Conservation (phyloP, 2,113 vertebrate genomes). For the Steatornis caripensis region DNA sequence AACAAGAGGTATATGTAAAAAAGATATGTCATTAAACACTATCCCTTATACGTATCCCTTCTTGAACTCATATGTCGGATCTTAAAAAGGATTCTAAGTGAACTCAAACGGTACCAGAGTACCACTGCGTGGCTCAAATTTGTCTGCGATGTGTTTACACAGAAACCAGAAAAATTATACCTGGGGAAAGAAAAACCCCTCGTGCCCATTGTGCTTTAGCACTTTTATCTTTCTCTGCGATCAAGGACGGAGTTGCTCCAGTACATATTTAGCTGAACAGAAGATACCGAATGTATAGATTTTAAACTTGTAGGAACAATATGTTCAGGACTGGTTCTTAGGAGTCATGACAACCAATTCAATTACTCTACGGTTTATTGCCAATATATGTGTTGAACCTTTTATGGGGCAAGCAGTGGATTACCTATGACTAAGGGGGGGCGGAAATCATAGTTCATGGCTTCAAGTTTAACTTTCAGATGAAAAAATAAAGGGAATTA, state of each 20-base stretch:
- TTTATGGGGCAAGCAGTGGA: conserved; percentile 18
- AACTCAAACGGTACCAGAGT: not conserved
- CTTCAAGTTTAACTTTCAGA: conserved; percentile 22
- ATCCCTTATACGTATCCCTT: not conserved
- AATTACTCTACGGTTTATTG: conserved; percentile 38
- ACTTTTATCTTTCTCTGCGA: not conserved
- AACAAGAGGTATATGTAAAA: not conserved
- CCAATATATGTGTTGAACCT: not conserved
- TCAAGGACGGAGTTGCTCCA: not conserved
- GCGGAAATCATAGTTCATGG: not conserved
- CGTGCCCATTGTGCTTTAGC: not conserved
- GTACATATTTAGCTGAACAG: not conserved
- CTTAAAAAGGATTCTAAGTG: not conserved
- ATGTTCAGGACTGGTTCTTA: conserved; percentile 41
- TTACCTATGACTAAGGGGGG: not conserved
- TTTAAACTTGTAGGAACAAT: conserved; percentile 44
- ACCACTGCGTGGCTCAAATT: not conserved
- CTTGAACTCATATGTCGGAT: not conserved
- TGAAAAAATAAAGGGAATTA: conserved; percentile 38
- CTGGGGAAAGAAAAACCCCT: not conserved
- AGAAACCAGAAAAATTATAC: not conserved
- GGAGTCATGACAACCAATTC: conserved; percentile 55
- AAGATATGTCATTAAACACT: not conserved
- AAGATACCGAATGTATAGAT: conserved; percentile 41
- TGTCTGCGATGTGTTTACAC: not conserved